phyloP scores from a whole-genome alignment of 1,140 invertebrate species.

The Micrasema minimum region DNA sequence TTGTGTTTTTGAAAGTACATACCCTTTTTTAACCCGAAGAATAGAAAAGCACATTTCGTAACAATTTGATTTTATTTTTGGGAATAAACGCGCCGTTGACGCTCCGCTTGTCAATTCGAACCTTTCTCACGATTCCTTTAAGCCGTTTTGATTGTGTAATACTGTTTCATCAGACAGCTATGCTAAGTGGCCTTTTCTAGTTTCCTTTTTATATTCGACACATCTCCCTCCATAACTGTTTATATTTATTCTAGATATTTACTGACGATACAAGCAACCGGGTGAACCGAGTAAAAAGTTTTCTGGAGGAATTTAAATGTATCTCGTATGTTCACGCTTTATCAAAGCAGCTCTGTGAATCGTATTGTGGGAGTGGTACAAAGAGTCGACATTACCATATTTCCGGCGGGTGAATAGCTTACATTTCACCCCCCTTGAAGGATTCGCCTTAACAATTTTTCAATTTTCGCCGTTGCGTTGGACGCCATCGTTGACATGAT shows the following conservation, averaged over 20 bases:
- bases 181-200: slow-evolving; percentile 22
- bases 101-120: slow-evolving; percentile 17
- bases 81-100: not conserved
- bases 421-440: slow-evolving; percentile 18
- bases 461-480: slow-evolving; percentile 15
- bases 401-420: slow-evolving; percentile 10
- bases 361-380: slow-evolving; percentile 15
- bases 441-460: slow-evolving; percentile 32
- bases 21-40: not conserved
- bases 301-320: slow-evolving; percentile 20
- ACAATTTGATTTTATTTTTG: slow-evolving; percentile 10
- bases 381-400: slow-evolving; percentile 24
- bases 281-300: slow-evolving; percentile 17
- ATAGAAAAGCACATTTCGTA: slow-evolving; percentile 10
- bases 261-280: not conserved
- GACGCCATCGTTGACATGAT: slow-evolving; percentile 9
- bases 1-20: not conserved
- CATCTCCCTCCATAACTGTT: slow-evolving; percentile 17
- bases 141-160: slow-evolving; percentile 12
- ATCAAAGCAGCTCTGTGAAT: slow-evolving; percentile 24
- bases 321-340: slow-evolving; percentile 31
- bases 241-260: slow-evolving; percentile 19
- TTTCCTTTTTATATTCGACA: slow-evolving; percentile 5
- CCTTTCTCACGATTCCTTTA: slow-evolving; percentile 14
- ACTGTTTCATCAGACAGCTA: slow-evolving; percentile 14